A percentile compares a stretch with the other conserved stretches of the same genome.
These are phyloP conservation scores for Actinemys pallida DNA, from an alignment of 2,113 vertebrate species.

Conservation along the genomic window DNA sequence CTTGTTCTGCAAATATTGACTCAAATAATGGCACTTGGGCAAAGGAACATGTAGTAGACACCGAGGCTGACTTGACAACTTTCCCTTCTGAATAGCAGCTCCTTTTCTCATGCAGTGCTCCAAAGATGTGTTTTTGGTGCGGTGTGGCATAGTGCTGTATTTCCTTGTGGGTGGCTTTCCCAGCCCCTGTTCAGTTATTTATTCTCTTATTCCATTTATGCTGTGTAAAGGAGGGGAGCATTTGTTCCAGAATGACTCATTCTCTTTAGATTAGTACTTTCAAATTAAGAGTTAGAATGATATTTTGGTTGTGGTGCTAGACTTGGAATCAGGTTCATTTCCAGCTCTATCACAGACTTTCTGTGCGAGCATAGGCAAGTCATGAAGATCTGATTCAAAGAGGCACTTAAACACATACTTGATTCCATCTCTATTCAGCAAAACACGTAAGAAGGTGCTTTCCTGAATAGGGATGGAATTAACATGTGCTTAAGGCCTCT, in stretches of 20 bases:
- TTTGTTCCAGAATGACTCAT: neutral
- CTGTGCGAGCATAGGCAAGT: neutral
- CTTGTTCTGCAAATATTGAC: constrained; percentile 49
- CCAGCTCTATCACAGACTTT: neutral
- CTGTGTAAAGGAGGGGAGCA: neutral
- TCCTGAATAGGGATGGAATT: neutral
- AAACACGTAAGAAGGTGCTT: neutral
- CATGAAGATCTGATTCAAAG: neutral
- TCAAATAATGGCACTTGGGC: neutral
- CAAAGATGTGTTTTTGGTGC: neutral
- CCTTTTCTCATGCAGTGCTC: neutral
- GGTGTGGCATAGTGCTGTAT: neutral
- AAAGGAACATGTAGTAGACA: neutral
- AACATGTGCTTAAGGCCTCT: neutral
- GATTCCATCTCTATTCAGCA: neutral
- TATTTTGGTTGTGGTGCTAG: neutral
- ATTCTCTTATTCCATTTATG: neutral
- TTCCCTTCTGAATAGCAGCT: neutral
- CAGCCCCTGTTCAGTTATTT: neutral
- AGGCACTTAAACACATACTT: neutral
- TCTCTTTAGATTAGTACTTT: neutral
- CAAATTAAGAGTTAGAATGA: neutral
- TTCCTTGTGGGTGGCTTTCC: neutral
- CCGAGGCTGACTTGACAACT: neutral
- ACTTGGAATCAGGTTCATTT: neutral